Conservation (phyloP, 2,888 invertebrate species). For the Zygogramma bicolorata region DNA sequence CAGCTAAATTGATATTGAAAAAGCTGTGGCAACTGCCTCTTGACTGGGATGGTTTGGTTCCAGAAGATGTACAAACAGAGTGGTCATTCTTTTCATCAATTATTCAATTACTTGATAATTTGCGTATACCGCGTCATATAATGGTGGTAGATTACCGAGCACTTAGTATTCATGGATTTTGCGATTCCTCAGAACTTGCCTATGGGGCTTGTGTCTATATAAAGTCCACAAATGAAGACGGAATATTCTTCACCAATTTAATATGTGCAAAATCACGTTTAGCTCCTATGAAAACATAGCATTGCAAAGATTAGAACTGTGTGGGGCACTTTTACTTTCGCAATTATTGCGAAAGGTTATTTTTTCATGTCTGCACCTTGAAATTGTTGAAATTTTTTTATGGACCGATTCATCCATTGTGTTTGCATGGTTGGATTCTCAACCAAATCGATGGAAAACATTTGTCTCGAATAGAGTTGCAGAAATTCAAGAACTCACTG, state of each 20-base stretch:
- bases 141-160: not conserved
- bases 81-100: slow-evolving; percentile 26
- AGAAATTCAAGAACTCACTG: slow-evolving; percentile 36
- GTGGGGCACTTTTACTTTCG: slow-evolving; percentile 42
- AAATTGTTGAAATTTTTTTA: slow-evolving; percentile 11
- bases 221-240: slow-evolving; percentile 16
- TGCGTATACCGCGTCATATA: slow-evolving; percentile 33
- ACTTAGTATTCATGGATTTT: slow-evolving; percentile 40
- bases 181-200: slow-evolving; percentile 35
- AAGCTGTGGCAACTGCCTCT: slow-evolving; percentile 37
- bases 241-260: slow-evolving; percentile 2
- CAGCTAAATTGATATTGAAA: slow-evolving; percentile 43
- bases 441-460: slow-evolving; percentile 30
- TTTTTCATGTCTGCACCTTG: slow-evolving; percentile 17
- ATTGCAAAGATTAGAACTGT: slow-evolving; percentile 45
- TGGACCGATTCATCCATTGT: slow-evolving; percentile 46
- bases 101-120: slow-evolving; percentile 12
- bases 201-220: slow-evolving; percentile 38
- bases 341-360: slow-evolving; percentile 30
- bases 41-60: slow-evolving; percentile 39
- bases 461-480: slow-evolving; percentile 42
- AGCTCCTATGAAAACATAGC: slow-evolving; percentile 42
- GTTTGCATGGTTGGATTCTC: slow-evolving; percentile 33
- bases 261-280: slow-evolving; percentile 15
- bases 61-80: not conserved